phyloP scores from a whole-genome alignment of 1,140 invertebrate genomes.

The Lordiphosa collinella region DNA sequence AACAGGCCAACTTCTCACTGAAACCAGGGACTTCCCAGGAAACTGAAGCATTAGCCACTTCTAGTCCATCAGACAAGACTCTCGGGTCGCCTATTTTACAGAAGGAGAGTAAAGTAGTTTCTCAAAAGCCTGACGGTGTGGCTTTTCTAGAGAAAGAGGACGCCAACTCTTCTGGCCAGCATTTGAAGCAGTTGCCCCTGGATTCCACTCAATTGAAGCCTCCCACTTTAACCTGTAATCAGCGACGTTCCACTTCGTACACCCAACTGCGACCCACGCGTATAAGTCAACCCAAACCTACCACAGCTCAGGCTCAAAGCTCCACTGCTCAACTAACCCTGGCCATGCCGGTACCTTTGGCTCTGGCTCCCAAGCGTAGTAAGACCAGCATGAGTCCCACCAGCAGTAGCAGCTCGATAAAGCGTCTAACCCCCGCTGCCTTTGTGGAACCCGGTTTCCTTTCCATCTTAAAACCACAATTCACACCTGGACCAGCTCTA shows the following conservation, averaged over 20 bases:
- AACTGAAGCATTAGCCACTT: too few species aligned
- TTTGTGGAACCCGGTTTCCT: slow-evolving; percentile 89
- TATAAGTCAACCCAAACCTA: slow-evolving; percentile 70
- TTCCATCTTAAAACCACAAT: slow-evolving; percentile 92
- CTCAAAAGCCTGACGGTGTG: too few species aligned
- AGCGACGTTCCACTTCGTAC: slow-evolving; percentile 60
- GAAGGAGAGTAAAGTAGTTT: too few species aligned
- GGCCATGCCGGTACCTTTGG: slow-evolving; percentile 56
- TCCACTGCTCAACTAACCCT: slow-evolving; percentile 57
- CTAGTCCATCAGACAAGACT: too few species aligned
- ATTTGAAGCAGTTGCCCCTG: background rate
- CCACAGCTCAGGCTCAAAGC: slow-evolving; percentile 59
- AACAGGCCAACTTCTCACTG: too few species aligned
- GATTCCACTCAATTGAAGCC: slow-evolving; percentile 15
- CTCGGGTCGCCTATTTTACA: too few species aligned
- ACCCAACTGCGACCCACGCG: slow-evolving; percentile 60
- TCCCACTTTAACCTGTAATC: slow-evolving; percentile 51
- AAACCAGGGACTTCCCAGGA: too few species aligned
- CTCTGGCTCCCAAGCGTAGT: slow-evolving; percentile 68
- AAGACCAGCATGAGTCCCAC: slow-evolving; percentile 75
- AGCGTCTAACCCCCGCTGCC: slow-evolving; percentile 43
- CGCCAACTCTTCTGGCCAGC: too few species aligned
- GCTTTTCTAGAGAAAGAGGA: background rate
- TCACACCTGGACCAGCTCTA: slow-evolving; percentile 89
- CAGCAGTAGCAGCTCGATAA: slow-evolving; percentile 35